These are phyloP conservation scores for Globia sparganii DNA, from an alignment of 2,888 invertebrate genomes.

Conservation along the genomic window DNA sequence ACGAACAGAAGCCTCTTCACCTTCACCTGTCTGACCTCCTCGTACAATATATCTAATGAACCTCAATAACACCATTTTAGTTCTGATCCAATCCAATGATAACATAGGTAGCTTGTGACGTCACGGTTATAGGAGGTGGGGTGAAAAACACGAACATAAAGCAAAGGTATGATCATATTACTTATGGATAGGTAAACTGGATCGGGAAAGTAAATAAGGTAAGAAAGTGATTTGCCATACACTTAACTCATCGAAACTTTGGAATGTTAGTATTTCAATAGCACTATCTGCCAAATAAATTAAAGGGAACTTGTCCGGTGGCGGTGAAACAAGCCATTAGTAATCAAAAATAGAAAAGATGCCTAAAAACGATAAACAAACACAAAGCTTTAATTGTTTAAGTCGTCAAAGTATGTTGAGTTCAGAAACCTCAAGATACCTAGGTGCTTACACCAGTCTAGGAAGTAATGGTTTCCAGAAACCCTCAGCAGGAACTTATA, in stretches of 20 bases:
- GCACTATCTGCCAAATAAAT: not conserved
- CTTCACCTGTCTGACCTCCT: not conserved
- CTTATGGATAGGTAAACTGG: not conserved
- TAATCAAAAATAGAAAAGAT: not conserved
- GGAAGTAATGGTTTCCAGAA: not conserved
- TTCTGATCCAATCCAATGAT: conserved; percentile 25
- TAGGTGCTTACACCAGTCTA: not conserved
- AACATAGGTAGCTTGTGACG: conserved; percentile 17
- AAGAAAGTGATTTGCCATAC: not conserved
- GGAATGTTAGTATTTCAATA: not conserved
- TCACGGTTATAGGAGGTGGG: not conserved
- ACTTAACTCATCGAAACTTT: not conserved
- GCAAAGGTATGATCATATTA: conserved; percentile 7
- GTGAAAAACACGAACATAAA: conserved; percentile 40
- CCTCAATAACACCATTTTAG: not conserved
- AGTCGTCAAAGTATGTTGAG: not conserved
- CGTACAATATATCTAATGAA: not conserved
- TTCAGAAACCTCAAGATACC: not conserved
- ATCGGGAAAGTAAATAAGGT: not conserved
- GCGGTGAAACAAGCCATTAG: not conserved
- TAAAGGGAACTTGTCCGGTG: not conserved
- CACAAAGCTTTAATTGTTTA: not conserved
- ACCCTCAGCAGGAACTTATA: not conserved
- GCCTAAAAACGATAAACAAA: not conserved
- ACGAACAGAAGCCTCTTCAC: not conserved